Conservation (phyloP, 1,140 invertebrate species). For the Sinonovacula constricta region DNA sequence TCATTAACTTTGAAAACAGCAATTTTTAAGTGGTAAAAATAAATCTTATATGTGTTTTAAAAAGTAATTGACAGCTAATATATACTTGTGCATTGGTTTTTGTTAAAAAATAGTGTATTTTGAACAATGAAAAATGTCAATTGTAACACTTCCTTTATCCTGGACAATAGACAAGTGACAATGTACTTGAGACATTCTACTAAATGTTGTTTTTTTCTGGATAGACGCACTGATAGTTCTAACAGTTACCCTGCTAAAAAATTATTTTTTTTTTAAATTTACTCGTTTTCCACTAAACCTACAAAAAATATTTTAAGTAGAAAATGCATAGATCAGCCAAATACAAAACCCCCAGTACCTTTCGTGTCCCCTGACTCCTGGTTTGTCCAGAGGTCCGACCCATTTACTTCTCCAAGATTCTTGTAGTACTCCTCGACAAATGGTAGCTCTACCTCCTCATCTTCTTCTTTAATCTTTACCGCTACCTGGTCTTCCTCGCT, state of each 20-base stretch:
- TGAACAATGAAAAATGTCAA: too few relatives aligned
- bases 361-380: neutral
- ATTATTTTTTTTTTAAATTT: neutral
- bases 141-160: too few relatives aligned
- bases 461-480: constrained; percentile 4
- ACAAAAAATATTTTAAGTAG: neutral
- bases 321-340: neutral
- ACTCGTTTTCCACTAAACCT: neutral
- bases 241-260: too few relatives aligned
- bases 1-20: too few relatives aligned
- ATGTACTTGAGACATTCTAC: too few relatives aligned
- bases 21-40: too few relatives aligned
- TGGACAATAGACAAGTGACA: too few relatives aligned
- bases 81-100: too few relatives aligned
- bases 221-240: neutral
- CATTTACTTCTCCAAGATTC: neutral
- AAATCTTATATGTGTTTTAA: too few relatives aligned
- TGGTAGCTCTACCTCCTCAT: constrained; percentile 33
- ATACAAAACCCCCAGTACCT: neutral
- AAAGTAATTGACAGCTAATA: too few relatives aligned
- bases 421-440: constrained; percentile 38
- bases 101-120: too few relatives aligned
- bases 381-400: neutral
- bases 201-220: too few relatives aligned
- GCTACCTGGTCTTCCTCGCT: neutral